Evolutionary conservation across 2,113 vertebrate species (phyloP), one percentile per base, ranked within the genome.

Genomic region (Eublepharis macularius): DNA sequence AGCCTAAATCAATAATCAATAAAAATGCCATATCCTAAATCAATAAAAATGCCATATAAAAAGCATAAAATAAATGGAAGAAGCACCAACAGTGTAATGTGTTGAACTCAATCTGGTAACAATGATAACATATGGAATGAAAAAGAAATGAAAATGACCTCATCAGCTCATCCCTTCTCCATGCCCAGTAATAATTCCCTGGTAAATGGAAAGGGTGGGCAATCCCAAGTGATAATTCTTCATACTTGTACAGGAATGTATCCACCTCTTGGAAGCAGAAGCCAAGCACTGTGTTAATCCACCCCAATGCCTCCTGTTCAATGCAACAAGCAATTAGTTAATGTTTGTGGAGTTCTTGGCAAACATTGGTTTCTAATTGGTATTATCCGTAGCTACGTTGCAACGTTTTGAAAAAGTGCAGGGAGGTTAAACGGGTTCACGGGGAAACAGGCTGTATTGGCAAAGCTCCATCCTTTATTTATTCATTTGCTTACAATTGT

Each of bases 401-500:
- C 73, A 83, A 79, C 34, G 41, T 65, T 87, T 51, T 34, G 54
- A 65, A 73, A 79, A 34, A 26, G 6, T 8, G 4, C 51, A 24
- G 54, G 16, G 54, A 86, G 84, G 84, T 86, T 86, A 86, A 86
- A 86, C 12, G 68, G 84, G 84, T 85, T 80, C 84, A 65, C 21
- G 54, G 74, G 32, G 69, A 80, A 86, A 86, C 69, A 51, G 69
- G 77, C 69, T 65, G 54, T 2, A 8, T 80, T 86, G 84, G 84
- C 77, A 51, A 80, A 43, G 21, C n/a, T 41, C 84, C 84, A 86
- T 65, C 77, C 84, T 80, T 86, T 86, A 86, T 86, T 86, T 86
- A 86, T 86, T 86, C 84, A 86, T 86, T 86, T 86, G 77, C 84
- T 80, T 80, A 86, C 77, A 80, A 80, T 65, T 65, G 77, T 86